These are phyloP conservation scores for Pangasius krempfi DNA, from an alignment of 2,797 vertebrate genomes.

Conservation along the genomic window DNA sequence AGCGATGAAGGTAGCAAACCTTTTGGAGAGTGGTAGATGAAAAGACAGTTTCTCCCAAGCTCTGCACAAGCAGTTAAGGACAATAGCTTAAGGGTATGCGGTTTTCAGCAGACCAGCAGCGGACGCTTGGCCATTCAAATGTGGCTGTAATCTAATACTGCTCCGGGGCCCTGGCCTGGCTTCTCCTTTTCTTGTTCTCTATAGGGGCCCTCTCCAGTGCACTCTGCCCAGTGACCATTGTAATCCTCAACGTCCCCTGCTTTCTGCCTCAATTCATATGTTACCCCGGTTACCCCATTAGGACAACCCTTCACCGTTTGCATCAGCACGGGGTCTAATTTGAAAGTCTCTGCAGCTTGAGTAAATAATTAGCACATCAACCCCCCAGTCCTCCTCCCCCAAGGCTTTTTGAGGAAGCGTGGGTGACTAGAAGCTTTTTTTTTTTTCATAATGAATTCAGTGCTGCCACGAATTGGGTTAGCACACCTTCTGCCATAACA, in stretches of 20 bases:
- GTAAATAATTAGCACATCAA: conserved; percentile 79
- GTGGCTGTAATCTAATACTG: conserved; percentile 82
- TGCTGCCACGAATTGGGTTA: conserved; percentile 62
- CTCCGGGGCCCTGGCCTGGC: conserved; percentile 59
- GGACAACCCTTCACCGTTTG: conserved; percentile 70
- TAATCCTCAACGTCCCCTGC: conserved; percentile 60
- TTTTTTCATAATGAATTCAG: conserved; percentile 73
- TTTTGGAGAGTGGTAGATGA: conserved; percentile 51
- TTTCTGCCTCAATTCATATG: conserved; percentile 69
- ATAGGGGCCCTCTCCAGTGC: conserved; percentile 65
- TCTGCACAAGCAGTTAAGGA: conserved; percentile 71
- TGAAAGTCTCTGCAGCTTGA: conserved; percentile 77
- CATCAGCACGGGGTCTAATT: conserved; percentile 71
- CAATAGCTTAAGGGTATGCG: conserved; percentile 72
- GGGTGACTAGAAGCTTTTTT: conserved; percentile 64
- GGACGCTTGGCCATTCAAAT: conserved; percentile 80
- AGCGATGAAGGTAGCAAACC: conserved; percentile 67
- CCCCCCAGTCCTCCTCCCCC: conserved; percentile 66
- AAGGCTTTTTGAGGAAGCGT: conserved; percentile 73
- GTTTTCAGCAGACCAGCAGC: conserved; percentile 70
- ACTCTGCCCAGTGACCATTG: conserved; percentile 69
- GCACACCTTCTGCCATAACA: conserved; percentile 50
- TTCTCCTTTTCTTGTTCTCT: conserved; percentile 49
- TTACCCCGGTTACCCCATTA: conserved; percentile 77
- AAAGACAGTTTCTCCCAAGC: conserved; percentile 64